These are phyloP conservation scores for Drosophila nr. medialis DNA, from an alignment of 2,888 invertebrate species.

Conservation along the genomic window DNA sequence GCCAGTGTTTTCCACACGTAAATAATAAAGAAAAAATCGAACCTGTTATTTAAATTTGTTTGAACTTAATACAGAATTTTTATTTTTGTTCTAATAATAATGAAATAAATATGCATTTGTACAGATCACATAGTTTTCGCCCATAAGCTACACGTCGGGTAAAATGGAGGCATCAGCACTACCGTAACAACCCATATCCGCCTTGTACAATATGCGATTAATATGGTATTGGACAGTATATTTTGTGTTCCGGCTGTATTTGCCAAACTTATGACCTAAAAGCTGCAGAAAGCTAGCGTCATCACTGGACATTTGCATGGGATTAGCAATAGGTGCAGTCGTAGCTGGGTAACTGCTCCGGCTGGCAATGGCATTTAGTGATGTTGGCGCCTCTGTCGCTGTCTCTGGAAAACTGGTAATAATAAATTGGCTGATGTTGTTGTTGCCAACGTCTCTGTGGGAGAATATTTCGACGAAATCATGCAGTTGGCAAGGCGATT, in stretches of 20 bases:
- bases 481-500: conserved; percentile 2
- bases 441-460: conserved; percentile 8
- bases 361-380: background rate
- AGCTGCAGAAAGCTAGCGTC: conserved; percentile 53
- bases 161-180: conserved; percentile 33
- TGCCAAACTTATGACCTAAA: conserved; percentile 48
- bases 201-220: conserved; percentile 60
- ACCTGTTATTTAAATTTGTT: conserved; percentile 23
- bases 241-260: conserved; percentile 52
- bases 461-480: conserved; percentile 5
- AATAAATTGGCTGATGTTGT: conserved; percentile 20
- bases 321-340: background rate
- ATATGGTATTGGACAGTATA: conserved; percentile 60
- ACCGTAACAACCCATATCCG: conserved; percentile 62
- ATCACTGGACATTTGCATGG: conserved; percentile 23
- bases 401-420: conserved; percentile 7
- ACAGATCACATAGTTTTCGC: background rate
- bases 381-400: background rate
- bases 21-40: conserved; percentile 19
- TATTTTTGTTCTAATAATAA: background rate
- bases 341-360: background rate
- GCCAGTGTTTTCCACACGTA: conserved; percentile 35
- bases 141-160: conserved; percentile 10
- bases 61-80: background rate
- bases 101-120: background rate